Evolutionary conservation across 2,888 invertebrate genomes (phyloP), one percentile per base, ranked within the genome.

Genomic region (Trisateles emortualis): DNA sequence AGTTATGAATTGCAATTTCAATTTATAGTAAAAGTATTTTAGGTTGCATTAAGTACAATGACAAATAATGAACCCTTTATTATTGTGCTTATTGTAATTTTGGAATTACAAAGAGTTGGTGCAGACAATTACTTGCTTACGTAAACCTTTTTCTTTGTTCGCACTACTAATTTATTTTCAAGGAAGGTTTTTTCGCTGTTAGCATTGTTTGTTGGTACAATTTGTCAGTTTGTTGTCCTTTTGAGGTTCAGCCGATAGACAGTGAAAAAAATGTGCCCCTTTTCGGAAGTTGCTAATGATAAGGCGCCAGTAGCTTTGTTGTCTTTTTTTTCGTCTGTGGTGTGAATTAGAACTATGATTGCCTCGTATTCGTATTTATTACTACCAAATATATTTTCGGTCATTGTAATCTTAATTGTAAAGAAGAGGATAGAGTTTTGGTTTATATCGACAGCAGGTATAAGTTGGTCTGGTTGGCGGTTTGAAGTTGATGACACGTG

Each of bases 211-310:
- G 87, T 88, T 87, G 84, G 81, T 69, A 80, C 81, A 89, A 91
- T 91, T 90, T 90, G 91, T 88, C 88, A 87, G 81, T 86, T 88
- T 88, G 86, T 87, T 87, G 88, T 87, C 83, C 84, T 83, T 88
- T 89, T 84, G 83, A 83, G 74, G 66, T 69, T 52, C 65, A 65
- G 67, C 84, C 87, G 87, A 81, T 87, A 84, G 87, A 82, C 83
- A 69, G 59, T 56, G 71, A 84, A 89, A 90, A 79, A 90, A 88
- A 75, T 63, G 60, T 74, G 80, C 73, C 77, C 73, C 81, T 82
- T 86, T 91, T 92, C 89, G 91, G 92, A 91, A 90, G 89, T 89
- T 72, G 74, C 84, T 90, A 90, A 92, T 91, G 85, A 90, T 83
- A 90, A 85, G 91, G 92, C 91, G 92, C 90, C 91, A 84, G 86